Percentiles rank a stretch among this genome's conserved stretches.
These are phyloP conservation scores for Cyclopterus lumpus DNA, from an alignment of 2,797 vertebrate species.

Conservation along the genomic window DNA sequence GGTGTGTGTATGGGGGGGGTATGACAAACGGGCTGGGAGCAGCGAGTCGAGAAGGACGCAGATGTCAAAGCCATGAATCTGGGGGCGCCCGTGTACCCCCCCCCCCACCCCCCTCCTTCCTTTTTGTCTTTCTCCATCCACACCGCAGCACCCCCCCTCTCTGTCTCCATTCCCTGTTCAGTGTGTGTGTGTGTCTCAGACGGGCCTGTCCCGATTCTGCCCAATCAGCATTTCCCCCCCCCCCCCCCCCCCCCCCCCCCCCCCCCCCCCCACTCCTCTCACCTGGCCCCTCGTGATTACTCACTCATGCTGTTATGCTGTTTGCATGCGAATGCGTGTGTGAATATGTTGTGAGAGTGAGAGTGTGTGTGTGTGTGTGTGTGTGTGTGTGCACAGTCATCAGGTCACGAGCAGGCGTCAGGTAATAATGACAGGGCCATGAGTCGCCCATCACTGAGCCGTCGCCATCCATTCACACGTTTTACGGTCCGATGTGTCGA, in stretches of 20 bases:
- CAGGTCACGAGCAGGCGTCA: slow-evolving; percentile 61
- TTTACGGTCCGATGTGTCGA: slow-evolving; percentile 45
- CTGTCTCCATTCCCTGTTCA: slow-evolving; percentile 44
- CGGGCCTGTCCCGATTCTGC: slow-evolving; percentile 71
- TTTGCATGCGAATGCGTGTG: slow-evolving; percentile 34
- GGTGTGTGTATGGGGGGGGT: slow-evolving; percentile 49
- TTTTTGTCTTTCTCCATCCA: slow-evolving; percentile 40
- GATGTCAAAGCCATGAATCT: slow-evolving; percentile 95
- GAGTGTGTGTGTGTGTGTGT: slow-evolving; percentile 38
- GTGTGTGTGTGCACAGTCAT: slow-evolving; percentile 42
- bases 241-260: slow-evolving; percentile 34
- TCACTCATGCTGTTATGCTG: slow-evolving; percentile 77
- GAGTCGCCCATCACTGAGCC: slow-evolving; percentile 67
- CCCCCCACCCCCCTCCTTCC: slow-evolving; percentile 8
- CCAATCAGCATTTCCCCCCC: slow-evolving; percentile 79
- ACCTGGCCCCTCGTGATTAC: slow-evolving; percentile 82
- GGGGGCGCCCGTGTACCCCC: slow-evolving; percentile 60
- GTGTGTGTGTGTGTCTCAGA: slow-evolving; percentile 30
- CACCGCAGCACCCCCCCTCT: slow-evolving; percentile 31
- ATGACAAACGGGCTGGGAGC: slow-evolving; percentile 90
- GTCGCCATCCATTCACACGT: slow-evolving; percentile 59
- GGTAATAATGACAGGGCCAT: slow-evolving; percentile 64
- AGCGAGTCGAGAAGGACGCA: slow-evolving; percentile 97
- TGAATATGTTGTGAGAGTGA: slow-evolving; percentile 31
- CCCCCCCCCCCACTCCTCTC: slow-evolving; percentile 74